Evolutionary conservation across 1,140 invertebrate species (phyloP).

Genomic region (Mercenaria mercenaria): DNA sequence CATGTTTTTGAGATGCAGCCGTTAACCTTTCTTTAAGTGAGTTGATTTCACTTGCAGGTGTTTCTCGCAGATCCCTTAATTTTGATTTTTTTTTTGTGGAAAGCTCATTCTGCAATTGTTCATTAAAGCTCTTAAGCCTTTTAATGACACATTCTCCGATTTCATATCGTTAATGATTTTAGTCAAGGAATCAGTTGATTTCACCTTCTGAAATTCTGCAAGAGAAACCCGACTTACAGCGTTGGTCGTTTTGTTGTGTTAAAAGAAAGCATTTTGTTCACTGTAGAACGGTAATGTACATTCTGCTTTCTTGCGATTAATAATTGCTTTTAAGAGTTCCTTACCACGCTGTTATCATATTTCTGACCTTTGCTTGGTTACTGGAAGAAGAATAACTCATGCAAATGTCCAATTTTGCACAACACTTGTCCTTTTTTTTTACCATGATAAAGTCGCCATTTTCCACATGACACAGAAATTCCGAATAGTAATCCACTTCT

Average conservation of each 20-base stretch:
- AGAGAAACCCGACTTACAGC: neutral
- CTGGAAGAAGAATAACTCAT: neutral
- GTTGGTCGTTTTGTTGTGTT: neutral
- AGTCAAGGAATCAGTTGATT: neutral
- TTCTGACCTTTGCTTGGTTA: neutral
- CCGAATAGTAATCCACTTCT: neutral
- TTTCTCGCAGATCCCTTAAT: neutral
- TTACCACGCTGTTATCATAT: neutral
- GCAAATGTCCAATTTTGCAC: neutral
- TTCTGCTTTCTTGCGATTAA: neutral
- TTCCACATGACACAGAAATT: neutral
- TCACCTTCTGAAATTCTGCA: neutral
- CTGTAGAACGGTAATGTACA: neutral
- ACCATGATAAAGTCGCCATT: neutral
- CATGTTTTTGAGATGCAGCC: neutral
- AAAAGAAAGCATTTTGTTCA: neutral
- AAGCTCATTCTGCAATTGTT: neutral
- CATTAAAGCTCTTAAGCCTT: neutral
- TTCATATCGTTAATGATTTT: neutral
- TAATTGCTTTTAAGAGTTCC: neutral
- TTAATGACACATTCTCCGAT: neutral
- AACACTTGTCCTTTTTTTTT: neutral
- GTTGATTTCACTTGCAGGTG: neutral
- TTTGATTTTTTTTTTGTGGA: neutral
- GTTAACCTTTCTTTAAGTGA: neutral